These are phyloP conservation scores for Strongylocentrotus purpuratus DNA, from an alignment of 35 echinoderm and acorn worm species.

Conservation along the genomic window DNA sequence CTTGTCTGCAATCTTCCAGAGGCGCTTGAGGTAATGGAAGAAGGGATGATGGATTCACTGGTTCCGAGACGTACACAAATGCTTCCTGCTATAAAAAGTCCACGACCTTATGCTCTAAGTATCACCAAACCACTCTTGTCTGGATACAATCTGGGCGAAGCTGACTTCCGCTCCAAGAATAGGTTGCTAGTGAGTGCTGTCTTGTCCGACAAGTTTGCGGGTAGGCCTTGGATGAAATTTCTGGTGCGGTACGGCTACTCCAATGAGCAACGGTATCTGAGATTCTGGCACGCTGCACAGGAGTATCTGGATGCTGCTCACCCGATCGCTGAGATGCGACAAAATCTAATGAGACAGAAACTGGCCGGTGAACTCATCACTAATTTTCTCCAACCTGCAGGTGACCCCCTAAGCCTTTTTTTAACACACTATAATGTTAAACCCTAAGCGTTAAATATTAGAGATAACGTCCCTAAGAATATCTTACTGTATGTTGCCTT, in stretches of 20 bases:
- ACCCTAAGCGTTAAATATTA: no score
- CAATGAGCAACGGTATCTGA: conserved; percentile 62
- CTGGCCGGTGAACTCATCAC: conserved; percentile 59
- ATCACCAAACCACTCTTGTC: conserved; percentile 63
- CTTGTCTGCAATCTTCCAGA: not conserved
- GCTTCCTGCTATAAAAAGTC: conserved; percentile 33
- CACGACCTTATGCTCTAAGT: not conserved
- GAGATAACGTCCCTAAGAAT: no score
- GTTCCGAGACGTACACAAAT: not conserved
- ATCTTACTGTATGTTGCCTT: no score
- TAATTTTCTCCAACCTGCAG: conserved; percentile 49
- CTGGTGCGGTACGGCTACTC: conserved; percentile 44
- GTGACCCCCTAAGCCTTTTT: not conserved
- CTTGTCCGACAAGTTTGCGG: conserved; percentile 77
- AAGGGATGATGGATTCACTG: not conserved
- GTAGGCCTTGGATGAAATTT: conserved; percentile 77
- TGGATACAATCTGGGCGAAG: conserved; percentile 59
- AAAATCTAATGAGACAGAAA: conserved; percentile 35
- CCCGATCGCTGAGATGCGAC: conserved; percentile 47
- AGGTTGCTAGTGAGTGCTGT: conserved; percentile 62
- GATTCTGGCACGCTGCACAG: conserved; percentile 82
- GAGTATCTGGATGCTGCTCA: conserved; percentile 62
- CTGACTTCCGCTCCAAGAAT: conserved; percentile 57
- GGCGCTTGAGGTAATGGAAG: not conserved
- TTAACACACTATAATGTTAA: no score